phyloP scores from a whole-genome alignment of 2,113 vertebrate genomes.

The Leucoraja erinaceus region DNA sequence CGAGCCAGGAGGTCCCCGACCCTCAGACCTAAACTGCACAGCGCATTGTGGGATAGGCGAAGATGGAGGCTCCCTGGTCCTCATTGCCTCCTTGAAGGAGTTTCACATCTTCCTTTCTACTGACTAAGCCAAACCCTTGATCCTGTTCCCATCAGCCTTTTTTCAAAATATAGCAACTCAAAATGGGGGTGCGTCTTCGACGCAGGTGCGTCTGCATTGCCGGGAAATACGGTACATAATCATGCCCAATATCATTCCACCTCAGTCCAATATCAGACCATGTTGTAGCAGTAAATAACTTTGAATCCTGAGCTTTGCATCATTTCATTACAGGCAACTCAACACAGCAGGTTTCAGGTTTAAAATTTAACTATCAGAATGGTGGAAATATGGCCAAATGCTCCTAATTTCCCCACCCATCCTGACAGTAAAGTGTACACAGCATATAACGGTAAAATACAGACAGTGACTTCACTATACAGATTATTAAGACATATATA shows the following conservation, averaged over 20 bases:
- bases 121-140: too few species aligned
- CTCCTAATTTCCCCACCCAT: neutral
- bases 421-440: neutral
- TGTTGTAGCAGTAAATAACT: neutral
- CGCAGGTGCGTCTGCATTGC: too few species aligned
- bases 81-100: too few species aligned
- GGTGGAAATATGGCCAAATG: neutral
- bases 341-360: neutral
- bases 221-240: too few species aligned
- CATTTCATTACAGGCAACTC: neutral
- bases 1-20: too few species aligned
- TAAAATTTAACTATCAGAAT: neutral
- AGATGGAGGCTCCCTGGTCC: too few species aligned
- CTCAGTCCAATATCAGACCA: neutral
- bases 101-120: too few species aligned
- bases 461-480: neutral
- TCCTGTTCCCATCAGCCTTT: too few species aligned
- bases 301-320: constrained; percentile 7
- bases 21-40: too few species aligned
- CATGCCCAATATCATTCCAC: neutral
- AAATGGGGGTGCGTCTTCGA: too few species aligned
- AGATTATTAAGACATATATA: constrained; percentile 33
- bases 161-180: too few species aligned
- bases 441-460: constrained; percentile 23
- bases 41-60: too few species aligned